These are phyloP conservation scores for Mesorhabditis spiculigera DNA, from an alignment of 2,888 invertebrate species.

Conservation along the genomic window DNA sequence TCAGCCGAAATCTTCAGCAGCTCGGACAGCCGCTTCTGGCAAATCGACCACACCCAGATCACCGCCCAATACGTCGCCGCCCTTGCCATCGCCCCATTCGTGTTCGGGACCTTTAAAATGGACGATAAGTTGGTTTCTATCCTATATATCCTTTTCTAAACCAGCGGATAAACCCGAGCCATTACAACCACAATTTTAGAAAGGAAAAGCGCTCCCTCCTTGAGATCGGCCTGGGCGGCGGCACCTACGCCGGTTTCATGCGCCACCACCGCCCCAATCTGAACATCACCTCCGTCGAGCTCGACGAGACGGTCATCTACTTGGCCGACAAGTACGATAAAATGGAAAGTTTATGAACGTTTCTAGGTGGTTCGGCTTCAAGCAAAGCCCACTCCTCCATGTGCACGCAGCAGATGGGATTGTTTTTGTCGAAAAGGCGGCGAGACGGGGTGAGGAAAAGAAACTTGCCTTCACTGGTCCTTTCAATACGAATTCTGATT, in stretches of 20 bases:
- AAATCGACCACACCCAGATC: constrained; percentile 19
- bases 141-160: not conserved
- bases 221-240: not conserved
- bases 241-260: not conserved
- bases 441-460: not conserved
- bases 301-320: constrained; percentile 21
- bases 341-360: not conserved
- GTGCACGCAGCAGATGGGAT: not conserved
- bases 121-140: not conserved
- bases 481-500: not conserved
- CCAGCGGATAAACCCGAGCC: not conserved
- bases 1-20: not conserved
- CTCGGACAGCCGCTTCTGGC: constrained; percentile 13
- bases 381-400: not conserved
- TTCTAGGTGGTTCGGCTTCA: constrained; percentile 18
- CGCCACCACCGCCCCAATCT: constrained; percentile 15
- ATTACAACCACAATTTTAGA: not conserved
- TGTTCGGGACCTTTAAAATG: constrained; percentile 13
- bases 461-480: not conserved
- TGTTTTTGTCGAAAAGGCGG: not conserved
- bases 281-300: constrained; percentile 31
- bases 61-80: constrained; percentile 22
- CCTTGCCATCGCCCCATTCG: constrained; percentile 21
- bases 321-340: constrained; percentile 34
- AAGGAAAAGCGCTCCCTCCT: not conserved